Base-by-base conservation (phyloP, 2,888 invertebrate species). In the Xestia ashworthii region DNA sequence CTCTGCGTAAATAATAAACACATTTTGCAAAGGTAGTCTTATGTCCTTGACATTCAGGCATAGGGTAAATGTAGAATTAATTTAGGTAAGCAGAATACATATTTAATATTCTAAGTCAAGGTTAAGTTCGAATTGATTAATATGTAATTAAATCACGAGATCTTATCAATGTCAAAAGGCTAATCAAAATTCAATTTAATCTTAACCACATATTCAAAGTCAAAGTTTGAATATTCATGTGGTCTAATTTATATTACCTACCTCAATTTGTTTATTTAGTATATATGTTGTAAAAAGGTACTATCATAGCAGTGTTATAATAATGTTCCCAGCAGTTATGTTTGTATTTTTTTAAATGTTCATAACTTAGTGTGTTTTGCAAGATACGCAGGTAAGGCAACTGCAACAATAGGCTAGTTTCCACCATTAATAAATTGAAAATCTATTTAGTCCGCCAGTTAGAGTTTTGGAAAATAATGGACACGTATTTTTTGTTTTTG, bases 181-280 rank as follows among this genome's bases (percentile, higher is more conserved):
- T n/a, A 50, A 64, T 77, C n/a, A 32, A 55, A 82, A 58, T 58
- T 78, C 19, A 65, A 81, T 65, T 78, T 14, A 55, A 82, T 68
- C 16, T 68, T 71, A 67, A 44, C 38, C 25, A 8, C 14, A 41
- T 22, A 14, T 65, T 44, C 44, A n/a, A 62, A 64, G 22, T 41
- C 22, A 22, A 6, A 41, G 12, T 64, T 41, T 80, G n/a, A 68
- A 58, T 58, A 38, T 19, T 32, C 3, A 44, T 16, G 5, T 65
- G 41, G 22, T 22, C 25, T 25, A 67, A 44, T 41, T 50, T 5
- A 73, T 53, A 12, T 8, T 19, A 16, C 22, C 41, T 14, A 16
- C 22, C 48, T 22, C 22, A 38, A 46, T 55, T 32, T 58, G 32
- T 44, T 12, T 19, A 60, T 60, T 4, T 60, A 14, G 14, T 25